These are phyloP conservation scores for Capromys pilorides DNA, from an alignment of 2,797 vertebrate species.

Conservation along the genomic window DNA sequence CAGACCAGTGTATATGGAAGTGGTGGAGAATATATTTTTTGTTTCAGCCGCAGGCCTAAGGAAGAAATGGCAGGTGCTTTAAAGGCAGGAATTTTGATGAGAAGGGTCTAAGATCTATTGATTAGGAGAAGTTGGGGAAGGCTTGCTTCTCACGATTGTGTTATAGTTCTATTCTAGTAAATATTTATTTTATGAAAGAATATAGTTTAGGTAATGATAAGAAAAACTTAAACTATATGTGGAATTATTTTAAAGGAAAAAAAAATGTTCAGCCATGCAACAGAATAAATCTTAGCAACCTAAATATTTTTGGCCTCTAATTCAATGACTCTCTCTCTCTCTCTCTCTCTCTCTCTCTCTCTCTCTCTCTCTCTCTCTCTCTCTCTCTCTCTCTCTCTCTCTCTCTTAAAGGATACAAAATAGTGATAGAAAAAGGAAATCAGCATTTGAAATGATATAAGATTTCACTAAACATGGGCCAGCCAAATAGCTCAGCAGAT, in stretches of 20 bases:
- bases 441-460: no score
- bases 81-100: background rate
- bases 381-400: background rate
- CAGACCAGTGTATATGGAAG: background rate
- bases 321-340: background rate
- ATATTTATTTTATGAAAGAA: slow-evolving; percentile 2
- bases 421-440: no score
- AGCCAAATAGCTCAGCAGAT: no score
- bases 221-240: background rate
- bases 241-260: slow-evolving; percentile 44
- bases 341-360: background rate
- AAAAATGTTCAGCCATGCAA: no score
- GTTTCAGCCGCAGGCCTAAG: background rate
- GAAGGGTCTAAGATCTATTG: background rate
- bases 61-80: background rate
- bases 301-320: background rate
- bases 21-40: background rate
- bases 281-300: background rate
- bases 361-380: background rate
- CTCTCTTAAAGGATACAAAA: no score
- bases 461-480: no score
- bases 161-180: background rate
- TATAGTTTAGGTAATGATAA: background rate
- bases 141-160: background rate
- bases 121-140: slow-evolving; percentile 14